Evolutionary conservation across 2,113 vertebrate genomes (phyloP).

Genomic region (Gadus macrocephalus): DNA sequence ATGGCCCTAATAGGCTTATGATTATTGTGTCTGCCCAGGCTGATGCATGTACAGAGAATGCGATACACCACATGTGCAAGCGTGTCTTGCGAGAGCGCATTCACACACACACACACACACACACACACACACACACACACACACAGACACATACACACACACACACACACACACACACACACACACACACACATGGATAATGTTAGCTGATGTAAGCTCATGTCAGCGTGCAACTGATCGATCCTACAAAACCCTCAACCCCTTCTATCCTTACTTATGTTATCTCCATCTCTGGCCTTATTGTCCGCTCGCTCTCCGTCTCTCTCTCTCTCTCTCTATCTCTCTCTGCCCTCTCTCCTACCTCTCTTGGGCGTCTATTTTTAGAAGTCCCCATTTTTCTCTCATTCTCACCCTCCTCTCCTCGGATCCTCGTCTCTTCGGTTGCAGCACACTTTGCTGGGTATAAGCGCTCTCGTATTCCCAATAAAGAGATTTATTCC

Average conservation of each 20-base stretch:
- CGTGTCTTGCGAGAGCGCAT: not conserved
- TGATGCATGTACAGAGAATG: constrained; percentile 4
- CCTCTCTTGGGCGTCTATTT: constrained; percentile 30
- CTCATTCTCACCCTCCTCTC: constrained; percentile 30
- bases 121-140: too few species aligned
- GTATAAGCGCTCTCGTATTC: not conserved
- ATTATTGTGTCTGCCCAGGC: constrained; percentile 1
- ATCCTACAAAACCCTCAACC: not conserved
- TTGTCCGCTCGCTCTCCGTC: not conserved
- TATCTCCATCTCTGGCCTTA: too few species aligned
- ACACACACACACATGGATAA: too few species aligned
- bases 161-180: too few species aligned
- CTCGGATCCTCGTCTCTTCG: constrained; percentile 15
- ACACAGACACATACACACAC: too few species aligned
- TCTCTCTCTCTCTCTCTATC: not conserved
- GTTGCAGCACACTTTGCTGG: not conserved
- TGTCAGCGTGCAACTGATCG: not conserved
- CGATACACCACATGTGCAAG: not conserved
- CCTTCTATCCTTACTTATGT: not conserved
- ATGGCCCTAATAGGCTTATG: constrained; percentile 41
- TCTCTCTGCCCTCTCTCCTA: not conserved
- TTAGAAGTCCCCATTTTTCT: constrained; percentile 37
- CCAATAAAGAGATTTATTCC: too few species aligned
- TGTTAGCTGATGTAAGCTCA: too few species aligned
- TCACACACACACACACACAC: too few species aligned